These are phyloP conservation scores for Poecilia picta DNA, from an alignment of 2,797 vertebrate genomes.

Conservation along the genomic window DNA sequence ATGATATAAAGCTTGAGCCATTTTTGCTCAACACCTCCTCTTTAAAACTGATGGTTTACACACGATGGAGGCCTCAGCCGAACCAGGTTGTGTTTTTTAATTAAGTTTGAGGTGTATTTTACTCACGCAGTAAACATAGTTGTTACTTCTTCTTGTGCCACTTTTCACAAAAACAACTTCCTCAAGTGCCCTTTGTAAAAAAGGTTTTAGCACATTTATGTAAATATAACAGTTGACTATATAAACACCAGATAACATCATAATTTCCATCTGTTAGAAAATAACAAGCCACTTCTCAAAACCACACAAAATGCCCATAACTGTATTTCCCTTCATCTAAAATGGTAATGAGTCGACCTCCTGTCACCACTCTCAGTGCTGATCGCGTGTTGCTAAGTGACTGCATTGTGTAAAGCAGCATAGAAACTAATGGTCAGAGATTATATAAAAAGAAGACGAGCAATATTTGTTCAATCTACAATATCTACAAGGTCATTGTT, in stretches of 20 bases:
- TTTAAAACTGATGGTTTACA: not conserved
- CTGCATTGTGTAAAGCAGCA: conserved; percentile 20
- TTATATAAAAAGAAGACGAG: not conserved
- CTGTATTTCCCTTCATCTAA: conserved; percentile 22
- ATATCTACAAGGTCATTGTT: not conserved
- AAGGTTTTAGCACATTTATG: not conserved
- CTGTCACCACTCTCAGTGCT: conserved; percentile 1
- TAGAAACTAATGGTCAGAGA: not conserved
- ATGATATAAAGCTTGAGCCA: not conserved
- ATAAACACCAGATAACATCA: not conserved
- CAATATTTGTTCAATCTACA: not conserved
- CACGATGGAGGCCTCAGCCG: not conserved
- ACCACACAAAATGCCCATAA: conserved; percentile 12
- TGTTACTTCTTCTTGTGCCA: not conserved
- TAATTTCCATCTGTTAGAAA: conserved; percentile 4
- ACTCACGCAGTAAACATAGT: not conserved
- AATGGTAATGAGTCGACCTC: conserved; percentile 13
- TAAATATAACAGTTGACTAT: not conserved
- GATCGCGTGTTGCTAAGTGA: conserved; percentile 36
- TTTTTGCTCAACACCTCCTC: not conserved
- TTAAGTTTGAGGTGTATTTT: not conserved
- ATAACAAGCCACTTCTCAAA: not conserved
- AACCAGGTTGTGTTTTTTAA: not conserved
- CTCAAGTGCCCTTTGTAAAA: not conserved
- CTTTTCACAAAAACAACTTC: not conserved